Percentiles rank a stretch among this genome's conserved stretches.
These are phyloP conservation scores for Oophaga pumilio DNA, from an alignment of 2,113 vertebrate species.

Conservation along the genomic window DNA sequence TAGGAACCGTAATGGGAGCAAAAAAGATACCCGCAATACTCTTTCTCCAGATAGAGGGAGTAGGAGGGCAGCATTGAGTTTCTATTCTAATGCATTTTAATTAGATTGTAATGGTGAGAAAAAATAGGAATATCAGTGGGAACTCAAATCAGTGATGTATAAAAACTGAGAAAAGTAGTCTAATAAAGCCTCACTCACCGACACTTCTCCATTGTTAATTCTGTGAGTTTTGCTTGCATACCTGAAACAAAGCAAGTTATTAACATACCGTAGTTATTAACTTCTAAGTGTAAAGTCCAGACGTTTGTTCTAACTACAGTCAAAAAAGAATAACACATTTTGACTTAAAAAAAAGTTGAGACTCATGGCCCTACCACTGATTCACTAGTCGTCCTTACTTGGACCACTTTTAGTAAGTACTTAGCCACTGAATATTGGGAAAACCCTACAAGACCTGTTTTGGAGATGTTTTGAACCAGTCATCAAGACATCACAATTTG, in stretches of 20 bases:
- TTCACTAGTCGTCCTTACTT: too few relatives aligned
- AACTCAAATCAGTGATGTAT: background rate
- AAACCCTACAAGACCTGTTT: too few relatives aligned
- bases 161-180: background rate
- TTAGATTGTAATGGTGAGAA: background rate
- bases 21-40: background rate
- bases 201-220: conserved; percentile 88
- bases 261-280: background rate
- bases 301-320: background rate
- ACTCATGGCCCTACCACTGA: too few relatives aligned
- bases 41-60: background rate
- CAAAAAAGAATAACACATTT: background rate
- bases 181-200: conserved; percentile 75
- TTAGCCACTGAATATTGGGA: too few relatives aligned
- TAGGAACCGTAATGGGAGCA: background rate
- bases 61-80: background rate
- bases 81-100: background rate
- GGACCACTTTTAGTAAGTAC: too few relatives aligned
- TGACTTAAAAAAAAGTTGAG: too few relatives aligned
- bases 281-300: background rate
- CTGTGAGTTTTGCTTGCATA: conserved; percentile 85
- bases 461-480: too few relatives aligned
- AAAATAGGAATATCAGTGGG: background rate
- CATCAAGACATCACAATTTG: too few relatives aligned
- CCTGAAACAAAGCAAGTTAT: conserved; percentile 65